Evolutionary conservation across 2,113 vertebrate genomes (phyloP).

Genomic region (Chiloscyllium plagiosum): DNA sequence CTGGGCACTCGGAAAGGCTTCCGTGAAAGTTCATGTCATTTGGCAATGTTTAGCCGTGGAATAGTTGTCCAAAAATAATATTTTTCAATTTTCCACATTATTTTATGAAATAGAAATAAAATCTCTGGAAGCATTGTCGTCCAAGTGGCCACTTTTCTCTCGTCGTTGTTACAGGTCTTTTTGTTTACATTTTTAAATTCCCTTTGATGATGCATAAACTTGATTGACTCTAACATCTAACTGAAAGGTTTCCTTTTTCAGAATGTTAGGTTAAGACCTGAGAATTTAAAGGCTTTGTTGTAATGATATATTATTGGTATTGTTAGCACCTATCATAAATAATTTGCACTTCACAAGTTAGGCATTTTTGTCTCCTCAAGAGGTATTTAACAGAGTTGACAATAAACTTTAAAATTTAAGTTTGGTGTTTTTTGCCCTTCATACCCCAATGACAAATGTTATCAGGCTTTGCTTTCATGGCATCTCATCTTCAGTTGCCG

Average conservation of each 20-base stretch:
- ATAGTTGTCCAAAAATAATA: background rate
- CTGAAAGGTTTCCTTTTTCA: background rate
- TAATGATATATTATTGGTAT: background rate
- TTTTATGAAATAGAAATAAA: background rate
- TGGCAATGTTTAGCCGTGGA: background rate
- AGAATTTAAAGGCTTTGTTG: background rate
- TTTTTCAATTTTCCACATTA: background rate
- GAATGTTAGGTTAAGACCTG: background rate
- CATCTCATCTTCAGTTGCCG: background rate
- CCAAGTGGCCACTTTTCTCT: background rate
- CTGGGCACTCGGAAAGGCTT: background rate
- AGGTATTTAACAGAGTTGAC: background rate
- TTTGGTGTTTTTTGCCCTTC: background rate
- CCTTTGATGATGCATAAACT: background rate
- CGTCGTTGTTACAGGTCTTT: background rate
- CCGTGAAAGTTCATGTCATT: background rate
- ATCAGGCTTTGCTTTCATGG: background rate
- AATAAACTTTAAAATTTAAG: background rate
- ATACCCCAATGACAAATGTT: background rate
- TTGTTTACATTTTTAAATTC: background rate
- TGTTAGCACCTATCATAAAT: background rate
- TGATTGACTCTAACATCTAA: background rate
- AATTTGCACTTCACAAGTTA: background rate
- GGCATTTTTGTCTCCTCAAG: background rate
- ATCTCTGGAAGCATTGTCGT: background rate